Evolutionary conservation across 2,888 invertebrate genomes (phyloP).

Genomic region (Abrostola triplasia): DNA sequence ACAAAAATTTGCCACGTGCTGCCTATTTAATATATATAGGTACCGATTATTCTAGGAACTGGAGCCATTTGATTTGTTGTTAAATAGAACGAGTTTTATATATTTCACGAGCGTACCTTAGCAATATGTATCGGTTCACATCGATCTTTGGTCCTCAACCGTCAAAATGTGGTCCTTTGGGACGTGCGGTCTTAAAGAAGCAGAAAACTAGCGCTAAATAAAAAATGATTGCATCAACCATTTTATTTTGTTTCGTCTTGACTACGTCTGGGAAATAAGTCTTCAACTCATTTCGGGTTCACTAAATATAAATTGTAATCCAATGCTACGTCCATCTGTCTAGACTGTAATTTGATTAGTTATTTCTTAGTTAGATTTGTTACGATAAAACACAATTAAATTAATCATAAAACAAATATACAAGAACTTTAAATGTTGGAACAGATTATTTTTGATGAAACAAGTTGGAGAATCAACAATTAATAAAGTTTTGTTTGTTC

Average conservation of each 20-base stretch:
- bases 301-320: conserved; percentile 3
- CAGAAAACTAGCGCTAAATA: conserved; percentile 26
- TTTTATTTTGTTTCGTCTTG: conserved; percentile 38
- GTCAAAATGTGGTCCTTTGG: conserved; percentile 29
- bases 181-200: conserved; percentile 39
- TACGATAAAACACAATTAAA: conserved; percentile 6
- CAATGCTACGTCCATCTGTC: conserved; percentile 3
- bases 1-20: not conserved
- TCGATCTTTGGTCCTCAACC: conserved; percentile 35
- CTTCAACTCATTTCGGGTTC: not conserved
- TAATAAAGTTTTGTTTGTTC: conserved; percentile 24
- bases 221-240: conserved; percentile 27
- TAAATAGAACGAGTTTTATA: conserved; percentile 22
- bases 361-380: conserved; percentile 5
- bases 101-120: conserved; percentile 29
- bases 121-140: conserved; percentile 40
- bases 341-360: conserved; percentile 14
- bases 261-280: conserved; percentile 20
- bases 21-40: conserved; percentile 13
- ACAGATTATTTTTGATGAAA: conserved; percentile 30
- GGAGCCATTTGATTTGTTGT: conserved; percentile 28
- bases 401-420: conserved; percentile 13
- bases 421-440: conserved; percentile 2
- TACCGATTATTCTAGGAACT: conserved; percentile 21
- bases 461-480: conserved; percentile 31